These are phyloP conservation scores for Arion vulgaris DNA, from an alignment of 1,140 invertebrate genomes.

Conservation along the genomic window DNA sequence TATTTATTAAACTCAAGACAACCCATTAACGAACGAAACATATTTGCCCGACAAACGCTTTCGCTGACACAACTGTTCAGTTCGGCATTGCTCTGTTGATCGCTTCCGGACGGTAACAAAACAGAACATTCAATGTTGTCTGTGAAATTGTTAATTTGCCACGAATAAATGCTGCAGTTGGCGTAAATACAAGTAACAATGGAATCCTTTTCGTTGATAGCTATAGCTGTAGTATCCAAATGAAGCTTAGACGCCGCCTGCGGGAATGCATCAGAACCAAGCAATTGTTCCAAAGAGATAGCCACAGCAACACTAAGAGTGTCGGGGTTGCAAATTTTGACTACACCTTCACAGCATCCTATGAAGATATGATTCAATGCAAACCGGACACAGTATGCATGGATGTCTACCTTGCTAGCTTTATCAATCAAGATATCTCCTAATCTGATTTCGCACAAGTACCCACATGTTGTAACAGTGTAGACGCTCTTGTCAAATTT, in stretches of 20 bases:
- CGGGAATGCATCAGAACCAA: neutral
- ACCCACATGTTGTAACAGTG: slow-evolving; percentile 32
- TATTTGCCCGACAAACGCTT: neutral
- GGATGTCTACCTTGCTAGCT: slow-evolving; percentile 22
- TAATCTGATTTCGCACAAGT: slow-evolving; percentile 26
- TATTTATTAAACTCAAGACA: neutral
- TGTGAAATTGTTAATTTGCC: slow-evolving; percentile 9
- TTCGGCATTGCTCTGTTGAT: neutral
- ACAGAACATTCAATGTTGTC: slow-evolving; percentile 23
- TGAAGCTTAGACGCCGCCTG: neutral
- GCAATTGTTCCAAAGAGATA: neutral
- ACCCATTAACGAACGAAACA: slow-evolving; percentile 22
- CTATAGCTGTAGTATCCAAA: slow-evolving; percentile 9
- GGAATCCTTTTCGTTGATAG: slow-evolving; percentile 18
- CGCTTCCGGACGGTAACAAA: neutral
- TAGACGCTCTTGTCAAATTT: slow-evolving; percentile 16
- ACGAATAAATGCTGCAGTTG: slow-evolving; percentile 28
- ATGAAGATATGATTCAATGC: slow-evolving; percentile 14
- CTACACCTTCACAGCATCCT: slow-evolving; percentile 24
- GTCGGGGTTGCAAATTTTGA: slow-evolving; percentile 37
- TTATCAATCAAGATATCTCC: slow-evolving; percentile 31
- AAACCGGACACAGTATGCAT: slow-evolving; percentile 19
- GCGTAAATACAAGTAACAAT: slow-evolving; percentile 31
- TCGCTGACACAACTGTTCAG: neutral
- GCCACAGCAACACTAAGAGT: neutral